A percentile compares a stretch with the other conserved stretches of the same genome.
Evolutionary conservation across 37 sponge, comb jelly and placozoan species (phyloP).

Genomic region (Aplysina aerophoba): DNA sequence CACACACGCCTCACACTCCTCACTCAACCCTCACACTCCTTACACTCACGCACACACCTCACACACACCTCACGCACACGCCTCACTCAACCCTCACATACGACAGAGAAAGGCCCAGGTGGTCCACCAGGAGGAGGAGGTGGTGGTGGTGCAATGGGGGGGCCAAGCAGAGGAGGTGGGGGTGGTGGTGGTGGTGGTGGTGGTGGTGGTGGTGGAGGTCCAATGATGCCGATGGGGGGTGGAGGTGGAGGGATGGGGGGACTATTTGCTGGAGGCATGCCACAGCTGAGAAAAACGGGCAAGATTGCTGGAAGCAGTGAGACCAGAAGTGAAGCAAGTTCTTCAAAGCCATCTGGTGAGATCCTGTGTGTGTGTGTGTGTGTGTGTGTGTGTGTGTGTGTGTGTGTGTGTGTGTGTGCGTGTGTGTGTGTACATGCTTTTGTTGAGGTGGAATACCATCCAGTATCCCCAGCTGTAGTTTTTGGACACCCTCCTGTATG

Average conservation of each 20-base stretch:
- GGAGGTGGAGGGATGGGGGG: constrained; percentile 76
- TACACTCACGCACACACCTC: neutral
- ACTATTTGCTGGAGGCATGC: constrained; percentile 91
- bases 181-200: neutral
- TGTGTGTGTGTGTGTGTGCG: constrained; percentile 30
- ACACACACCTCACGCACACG: constrained; percentile 23
- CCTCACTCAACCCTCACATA: constrained; percentile 1
- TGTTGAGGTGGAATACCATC: too few relatives aligned
- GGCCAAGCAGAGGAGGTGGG: neutral
- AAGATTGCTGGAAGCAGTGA: neutral
- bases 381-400: constrained; percentile 35
- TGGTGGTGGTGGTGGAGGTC: constrained; percentile 57
- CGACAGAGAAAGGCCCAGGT: too few relatives aligned
- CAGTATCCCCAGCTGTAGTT: too few relatives aligned
- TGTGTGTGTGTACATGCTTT: too few relatives aligned
- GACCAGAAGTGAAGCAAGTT: too few relatives aligned
- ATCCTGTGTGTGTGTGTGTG: constrained; percentile 9
- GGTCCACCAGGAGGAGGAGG: too few relatives aligned
- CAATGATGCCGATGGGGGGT: constrained; percentile 69
- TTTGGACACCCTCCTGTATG: too few relatives aligned
- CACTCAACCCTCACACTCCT: too few relatives aligned
- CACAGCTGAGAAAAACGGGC: constrained; percentile 62
- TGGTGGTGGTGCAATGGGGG: too few relatives aligned
- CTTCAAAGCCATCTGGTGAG: too few relatives aligned
- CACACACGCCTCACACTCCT: too few relatives aligned